Conservation (phyloP, 2,797 vertebrate species). For the Channallabes apus region DNA sequence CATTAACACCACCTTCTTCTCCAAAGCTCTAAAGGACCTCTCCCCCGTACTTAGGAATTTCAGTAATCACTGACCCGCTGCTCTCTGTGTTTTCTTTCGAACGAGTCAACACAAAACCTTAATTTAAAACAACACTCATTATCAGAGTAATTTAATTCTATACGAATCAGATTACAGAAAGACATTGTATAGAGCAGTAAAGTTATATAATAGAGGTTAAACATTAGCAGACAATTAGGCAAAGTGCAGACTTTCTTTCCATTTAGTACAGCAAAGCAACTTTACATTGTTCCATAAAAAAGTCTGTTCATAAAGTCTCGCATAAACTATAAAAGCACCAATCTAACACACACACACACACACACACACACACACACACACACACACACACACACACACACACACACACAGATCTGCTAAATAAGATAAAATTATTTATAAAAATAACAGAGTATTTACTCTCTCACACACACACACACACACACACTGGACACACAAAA, state of each 20-base stretch:
- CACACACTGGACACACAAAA: not conserved
- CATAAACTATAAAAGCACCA: not conserved
- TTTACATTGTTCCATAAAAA: not conserved
- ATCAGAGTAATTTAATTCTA: not conserved
- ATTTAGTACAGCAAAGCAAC: not conserved
- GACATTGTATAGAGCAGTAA: too few species aligned
- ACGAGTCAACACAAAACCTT: constrained; percentile 42
- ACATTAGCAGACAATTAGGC: not conserved
- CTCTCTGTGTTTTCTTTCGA: constrained; percentile 44
- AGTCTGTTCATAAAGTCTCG: not conserved
- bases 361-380: not conserved
- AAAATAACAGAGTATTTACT: too few species aligned
- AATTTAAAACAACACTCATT: constrained; percentile 50
- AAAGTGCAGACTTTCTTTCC: not conserved
- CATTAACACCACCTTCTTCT: constrained; percentile 45
- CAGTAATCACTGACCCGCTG: constrained; percentile 59
- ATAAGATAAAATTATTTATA: too few species aligned
- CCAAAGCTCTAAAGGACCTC: constrained; percentile 46
- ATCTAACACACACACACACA: not conserved
- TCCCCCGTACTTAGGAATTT: constrained; percentile 65
- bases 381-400: not conserved
- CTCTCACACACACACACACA: not conserved
- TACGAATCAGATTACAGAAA: not conserved
- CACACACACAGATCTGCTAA: too few species aligned
- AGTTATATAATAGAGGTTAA: not conserved